A percentile compares a stretch with the other conserved stretches of the same genome.
Evolutionary conservation across 2,113 vertebrate genomes (phyloP).

Genomic region (Athene cunicularia): DNA sequence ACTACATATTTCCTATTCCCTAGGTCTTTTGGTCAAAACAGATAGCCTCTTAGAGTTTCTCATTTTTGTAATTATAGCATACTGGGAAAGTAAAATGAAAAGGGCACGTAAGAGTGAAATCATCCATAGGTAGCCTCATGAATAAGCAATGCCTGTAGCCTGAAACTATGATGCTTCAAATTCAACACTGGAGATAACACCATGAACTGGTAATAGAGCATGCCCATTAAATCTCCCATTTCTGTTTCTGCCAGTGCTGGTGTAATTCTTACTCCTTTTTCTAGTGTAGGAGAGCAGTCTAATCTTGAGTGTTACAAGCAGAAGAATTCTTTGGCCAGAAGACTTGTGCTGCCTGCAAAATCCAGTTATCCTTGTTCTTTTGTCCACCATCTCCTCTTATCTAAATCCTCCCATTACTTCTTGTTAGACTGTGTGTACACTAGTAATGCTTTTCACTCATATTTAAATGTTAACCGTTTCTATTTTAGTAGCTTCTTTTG

Average conservation of each 20-base stretch:
- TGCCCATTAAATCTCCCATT: background rate
- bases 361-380: background rate
- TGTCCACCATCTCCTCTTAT: background rate
- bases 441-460: background rate
- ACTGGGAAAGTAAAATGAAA: background rate
- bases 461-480: background rate
- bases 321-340: background rate
- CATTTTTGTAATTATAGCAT: background rate
- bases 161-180: background rate
- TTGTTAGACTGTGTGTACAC: background rate
- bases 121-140: background rate
- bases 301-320: background rate
- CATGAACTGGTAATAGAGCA: background rate
- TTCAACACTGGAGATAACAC: fast-evolving
- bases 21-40: background rate
- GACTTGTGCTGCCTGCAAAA: background rate
- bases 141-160: background rate
- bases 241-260: background rate
- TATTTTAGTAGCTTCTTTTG: background rate
- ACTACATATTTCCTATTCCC: background rate
- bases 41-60: background rate
- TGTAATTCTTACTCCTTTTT: background rate
- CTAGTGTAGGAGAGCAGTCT: background rate
- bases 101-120: background rate
- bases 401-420: background rate